A percentile compares a stretch with the other conserved stretches of the same genome.
These are phyloP conservation scores for Typhlomys cinereus DNA, from an alignment of 2,113 vertebrate species.

Conservation along the genomic window DNA sequence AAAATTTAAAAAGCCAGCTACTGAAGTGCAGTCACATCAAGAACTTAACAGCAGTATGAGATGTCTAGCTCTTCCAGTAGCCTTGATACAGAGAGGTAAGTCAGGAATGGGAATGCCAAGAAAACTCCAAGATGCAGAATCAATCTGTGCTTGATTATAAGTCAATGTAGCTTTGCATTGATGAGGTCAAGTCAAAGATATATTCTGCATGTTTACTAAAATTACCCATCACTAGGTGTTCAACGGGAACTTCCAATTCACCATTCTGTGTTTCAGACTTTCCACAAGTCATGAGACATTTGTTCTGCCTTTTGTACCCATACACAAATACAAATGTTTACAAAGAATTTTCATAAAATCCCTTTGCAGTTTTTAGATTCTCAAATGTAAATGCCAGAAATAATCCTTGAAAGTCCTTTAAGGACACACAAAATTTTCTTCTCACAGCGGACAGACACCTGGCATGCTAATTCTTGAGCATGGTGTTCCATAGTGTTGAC, in stretches of 20 bases:
- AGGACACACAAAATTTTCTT: background rate
- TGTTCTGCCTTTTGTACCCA: slow-evolving; percentile 23
- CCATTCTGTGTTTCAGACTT: background rate
- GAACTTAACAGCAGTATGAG: background rate
- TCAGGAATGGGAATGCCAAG: background rate
- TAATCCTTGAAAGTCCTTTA: slow-evolving; percentile 22
- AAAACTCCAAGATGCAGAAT: background rate
- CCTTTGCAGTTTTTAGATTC: slow-evolving; percentile 6
- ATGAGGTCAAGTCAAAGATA: background rate
- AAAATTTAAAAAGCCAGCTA: background rate
- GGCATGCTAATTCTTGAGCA: background rate
- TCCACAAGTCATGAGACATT: slow-evolving; percentile 3
- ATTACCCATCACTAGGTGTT: background rate
- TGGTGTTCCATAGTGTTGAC: background rate
- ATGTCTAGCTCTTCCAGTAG: background rate
- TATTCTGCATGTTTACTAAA: background rate
- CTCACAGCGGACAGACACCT: slow-evolving; percentile 19
- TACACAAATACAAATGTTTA: slow-evolving; percentile 30
- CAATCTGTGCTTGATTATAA: background rate
- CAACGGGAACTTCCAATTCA: background rate
- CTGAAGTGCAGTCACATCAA: background rate
- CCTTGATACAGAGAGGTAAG: background rate
- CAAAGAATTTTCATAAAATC: slow-evolving; percentile 28
- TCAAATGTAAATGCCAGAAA: slow-evolving; percentile 44
- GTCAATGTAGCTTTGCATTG: background rate